phyloP scores from a whole-genome alignment of 2,888 invertebrate species.

The Helleia helle region DNA sequence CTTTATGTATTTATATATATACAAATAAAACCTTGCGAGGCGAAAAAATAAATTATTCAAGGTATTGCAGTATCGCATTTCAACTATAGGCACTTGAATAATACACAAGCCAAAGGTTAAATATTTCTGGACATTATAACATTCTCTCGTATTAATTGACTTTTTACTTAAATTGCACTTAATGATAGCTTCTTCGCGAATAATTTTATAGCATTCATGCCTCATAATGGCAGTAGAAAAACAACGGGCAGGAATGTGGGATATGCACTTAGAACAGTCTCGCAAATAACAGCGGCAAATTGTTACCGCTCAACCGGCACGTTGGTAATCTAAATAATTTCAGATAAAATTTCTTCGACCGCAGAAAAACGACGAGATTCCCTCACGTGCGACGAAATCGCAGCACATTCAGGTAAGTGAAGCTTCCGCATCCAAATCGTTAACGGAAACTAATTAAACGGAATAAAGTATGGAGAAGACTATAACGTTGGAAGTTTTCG shows the following conservation, averaged over 20 bases:
- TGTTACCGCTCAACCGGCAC: background rate
- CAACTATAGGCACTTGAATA: conserved; percentile 3
- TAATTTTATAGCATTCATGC: background rate
- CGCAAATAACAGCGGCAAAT: background rate
- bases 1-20: too few species aligned
- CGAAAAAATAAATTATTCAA: background rate
- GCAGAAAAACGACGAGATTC: conserved; percentile 4
- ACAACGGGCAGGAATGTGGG: background rate
- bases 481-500: conserved; percentile 26
- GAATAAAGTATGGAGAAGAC: conserved; percentile 21
- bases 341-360: background rate
- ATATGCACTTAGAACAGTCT: background rate
- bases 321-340: conserved; percentile 1
- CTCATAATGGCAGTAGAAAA: background rate
- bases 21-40: too few species aligned
- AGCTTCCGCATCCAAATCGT: conserved; percentile 36
- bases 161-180: conserved; percentile 1
- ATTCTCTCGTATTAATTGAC: background rate
- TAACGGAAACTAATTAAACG: conserved; percentile 29
- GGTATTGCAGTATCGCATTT: background rate
- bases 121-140: background rate
- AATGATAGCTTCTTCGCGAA: background rate
- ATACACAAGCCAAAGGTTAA: background rate
- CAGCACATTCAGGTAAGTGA: background rate
- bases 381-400: conserved; percentile 1